A percentile compares a stretch with the other conserved stretches of the same genome.
Evolutionary conservation across 2,797 vertebrate genomes (phyloP).

Genomic region (Hydrolagus colliei): DNA sequence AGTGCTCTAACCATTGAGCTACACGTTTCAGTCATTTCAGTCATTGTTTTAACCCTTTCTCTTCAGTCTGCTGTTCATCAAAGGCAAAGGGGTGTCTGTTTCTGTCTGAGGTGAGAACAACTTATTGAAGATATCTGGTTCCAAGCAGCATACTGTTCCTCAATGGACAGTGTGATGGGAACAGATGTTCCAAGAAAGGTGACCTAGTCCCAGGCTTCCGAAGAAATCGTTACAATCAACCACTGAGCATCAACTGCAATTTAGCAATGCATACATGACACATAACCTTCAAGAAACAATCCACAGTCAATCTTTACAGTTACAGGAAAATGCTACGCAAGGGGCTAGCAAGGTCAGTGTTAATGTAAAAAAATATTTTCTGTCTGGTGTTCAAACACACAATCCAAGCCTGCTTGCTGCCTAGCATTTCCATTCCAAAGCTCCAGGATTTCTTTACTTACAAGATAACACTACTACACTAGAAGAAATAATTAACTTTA

Average conservation of each 20-base stretch:
- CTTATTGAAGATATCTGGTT: neutral
- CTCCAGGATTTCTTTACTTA: neutral
- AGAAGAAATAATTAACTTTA: neutral
- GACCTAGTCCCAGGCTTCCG: neutral
- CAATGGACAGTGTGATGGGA: neutral
- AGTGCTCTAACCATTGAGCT: too few relatives aligned
- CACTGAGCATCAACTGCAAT: constrained; percentile 12
- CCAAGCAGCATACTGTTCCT: neutral
- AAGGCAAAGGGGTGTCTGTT: too few relatives aligned
- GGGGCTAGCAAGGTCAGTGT: neutral
- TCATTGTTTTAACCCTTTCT: too few relatives aligned
- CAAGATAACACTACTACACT: neutral
- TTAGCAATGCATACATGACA: constrained; percentile 24
- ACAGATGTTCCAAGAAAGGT: constrained; percentile 21
- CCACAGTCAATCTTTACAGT: neutral
- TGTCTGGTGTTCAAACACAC: neutral
- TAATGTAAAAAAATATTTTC: constrained; percentile 17
- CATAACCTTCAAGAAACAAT: constrained; percentile 30
- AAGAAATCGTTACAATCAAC: constrained; percentile 3
- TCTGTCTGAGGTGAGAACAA: too few relatives aligned
- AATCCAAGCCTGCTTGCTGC: neutral
- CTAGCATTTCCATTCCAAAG: neutral
- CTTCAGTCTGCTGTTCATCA: too few relatives aligned
- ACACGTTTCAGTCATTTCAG: too few relatives aligned
- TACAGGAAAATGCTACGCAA: neutral